A percentile compares a stretch with the other conserved stretches of the same genome.
Conservation (phyloP, 2,113 vertebrate species). For the Dromiciops gliroides region DNA sequence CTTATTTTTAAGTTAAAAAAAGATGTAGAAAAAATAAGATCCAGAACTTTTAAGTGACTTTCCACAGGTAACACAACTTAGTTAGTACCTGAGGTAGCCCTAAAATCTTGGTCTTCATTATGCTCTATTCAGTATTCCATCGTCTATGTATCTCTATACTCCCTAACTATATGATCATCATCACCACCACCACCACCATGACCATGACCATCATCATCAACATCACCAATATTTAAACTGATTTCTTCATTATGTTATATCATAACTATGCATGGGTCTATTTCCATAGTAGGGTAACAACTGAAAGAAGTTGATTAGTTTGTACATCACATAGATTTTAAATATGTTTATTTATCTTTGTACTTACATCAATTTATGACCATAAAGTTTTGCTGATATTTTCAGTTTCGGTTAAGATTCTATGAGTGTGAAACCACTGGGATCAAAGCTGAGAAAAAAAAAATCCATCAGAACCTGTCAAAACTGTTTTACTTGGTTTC, state of each 20-base stretch:
- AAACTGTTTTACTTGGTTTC: constrained; percentile 57
- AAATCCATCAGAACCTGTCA: constrained; percentile 42
- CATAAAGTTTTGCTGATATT: constrained; percentile 28
- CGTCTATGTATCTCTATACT: no score
- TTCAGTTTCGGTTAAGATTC: constrained; percentile 38
- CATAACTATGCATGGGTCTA: not conserved
- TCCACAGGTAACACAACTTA: no score
- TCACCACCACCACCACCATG: not conserved
- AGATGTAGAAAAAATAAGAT: no score
- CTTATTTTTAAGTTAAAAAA: no score
- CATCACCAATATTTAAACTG: not conserved
- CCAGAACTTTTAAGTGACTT: no score
- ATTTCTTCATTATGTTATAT: not conserved
- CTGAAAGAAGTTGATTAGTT: not conserved
- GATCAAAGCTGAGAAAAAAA: constrained; percentile 54
- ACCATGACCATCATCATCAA: no score
- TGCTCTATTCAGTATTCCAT: no score
- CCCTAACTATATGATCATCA: no score
- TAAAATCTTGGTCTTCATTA: no score
- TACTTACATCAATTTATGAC: constrained; percentile 2
- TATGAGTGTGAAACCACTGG: constrained; percentile 38
- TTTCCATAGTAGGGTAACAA: not conserved
- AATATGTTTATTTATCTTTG: not conserved
- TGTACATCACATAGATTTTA: not conserved
- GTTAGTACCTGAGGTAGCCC: no score